Conservation (phyloP, 2,797 vertebrate genomes). For the Cephalopachus bancanus region DNA sequence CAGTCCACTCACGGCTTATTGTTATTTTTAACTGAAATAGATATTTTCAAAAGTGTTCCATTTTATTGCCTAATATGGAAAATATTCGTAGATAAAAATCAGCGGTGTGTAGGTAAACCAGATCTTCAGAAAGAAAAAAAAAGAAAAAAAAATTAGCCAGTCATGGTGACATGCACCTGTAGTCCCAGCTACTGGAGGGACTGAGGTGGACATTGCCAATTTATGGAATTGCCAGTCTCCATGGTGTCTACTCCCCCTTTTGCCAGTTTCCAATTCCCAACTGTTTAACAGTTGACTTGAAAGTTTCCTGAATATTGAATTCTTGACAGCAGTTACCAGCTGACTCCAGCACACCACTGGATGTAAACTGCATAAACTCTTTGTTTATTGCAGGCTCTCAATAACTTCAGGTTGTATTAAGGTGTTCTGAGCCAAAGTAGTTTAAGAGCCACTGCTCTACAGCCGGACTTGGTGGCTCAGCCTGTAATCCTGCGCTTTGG, state of each 20-base stretch:
- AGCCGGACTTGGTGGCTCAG: no score
- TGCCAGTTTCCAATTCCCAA: not conserved
- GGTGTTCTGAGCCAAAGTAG: not conserved
- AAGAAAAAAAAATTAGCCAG: not conserved
- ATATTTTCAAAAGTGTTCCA: slow-evolving; percentile 14
- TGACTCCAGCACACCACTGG: not conserved
- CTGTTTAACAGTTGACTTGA: not conserved
- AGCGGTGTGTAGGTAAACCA: not conserved
- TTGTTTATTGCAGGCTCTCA: not conserved
- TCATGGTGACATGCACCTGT: not conserved
- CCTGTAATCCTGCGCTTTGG: no score
- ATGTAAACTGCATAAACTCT: not conserved
- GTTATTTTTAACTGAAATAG: not conserved
- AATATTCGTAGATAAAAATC: not conserved
- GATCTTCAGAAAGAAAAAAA: not conserved
- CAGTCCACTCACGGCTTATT: no score
- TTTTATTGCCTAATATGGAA: slow-evolving; percentile 16
- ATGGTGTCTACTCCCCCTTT: not conserved
- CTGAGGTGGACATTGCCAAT: not conserved
- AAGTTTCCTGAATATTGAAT: slow-evolving; percentile 3
- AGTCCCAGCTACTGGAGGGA: not conserved
- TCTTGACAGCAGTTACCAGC: not conserved
- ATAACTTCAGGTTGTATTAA: slow-evolving; percentile 14
- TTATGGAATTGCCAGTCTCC: not conserved
- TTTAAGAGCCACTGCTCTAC: slow-evolving; percentile 3